Base-by-base conservation (phyloP, 2,888 invertebrate species). In the Ennomos fuscantarius region DNA sequence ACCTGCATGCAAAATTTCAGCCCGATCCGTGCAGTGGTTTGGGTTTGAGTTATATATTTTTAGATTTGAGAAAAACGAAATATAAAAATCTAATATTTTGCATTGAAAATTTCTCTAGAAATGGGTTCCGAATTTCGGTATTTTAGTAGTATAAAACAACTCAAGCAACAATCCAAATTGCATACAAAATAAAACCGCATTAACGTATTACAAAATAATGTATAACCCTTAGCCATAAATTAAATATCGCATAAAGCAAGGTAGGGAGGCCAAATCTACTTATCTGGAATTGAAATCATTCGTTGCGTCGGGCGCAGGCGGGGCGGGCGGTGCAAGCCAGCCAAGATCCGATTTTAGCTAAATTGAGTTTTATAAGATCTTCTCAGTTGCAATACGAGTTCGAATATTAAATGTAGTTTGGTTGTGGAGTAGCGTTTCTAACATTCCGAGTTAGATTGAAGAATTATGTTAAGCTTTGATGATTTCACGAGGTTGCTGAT, bases 201-300 rank as follows among this genome's bases (percentile, higher is more conserved):
- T 2, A 39, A 43, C 15, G 43, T 8, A 24, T 31, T n/a, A 8
- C 15, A 37, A 11, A 55, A 42, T 44, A 41, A 8, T 37, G 44
- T 53, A 41, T 54, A 54, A 58, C 33, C 41, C 5, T 9, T 34
- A 41, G 13, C 45, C 53, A 59, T 54, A 59, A 61, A 63, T 62
- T 53, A 60, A 58, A 56, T 58, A 56, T 58, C 51, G 39, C 57
- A 55, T 60, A 55, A 62, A 56, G 57, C 56, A 66, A 63, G 61
- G 63, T 74, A 76, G 72, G 68, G 69, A 73, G 69, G 71, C 66
- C 65, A 78, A 83, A 82, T 83, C 82, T 79, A 74, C 81, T 85
- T 85, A 86, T 82, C 82, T 83, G 66, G 81, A 84, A 85, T 86
- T 84, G 84, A 78, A 84, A 86, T 86, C 86, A 80, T 81, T 80